These are phyloP conservation scores for Sebastes paucispinis DNA, from an alignment of 2,797 vertebrate species.

Conservation along the genomic window DNA sequence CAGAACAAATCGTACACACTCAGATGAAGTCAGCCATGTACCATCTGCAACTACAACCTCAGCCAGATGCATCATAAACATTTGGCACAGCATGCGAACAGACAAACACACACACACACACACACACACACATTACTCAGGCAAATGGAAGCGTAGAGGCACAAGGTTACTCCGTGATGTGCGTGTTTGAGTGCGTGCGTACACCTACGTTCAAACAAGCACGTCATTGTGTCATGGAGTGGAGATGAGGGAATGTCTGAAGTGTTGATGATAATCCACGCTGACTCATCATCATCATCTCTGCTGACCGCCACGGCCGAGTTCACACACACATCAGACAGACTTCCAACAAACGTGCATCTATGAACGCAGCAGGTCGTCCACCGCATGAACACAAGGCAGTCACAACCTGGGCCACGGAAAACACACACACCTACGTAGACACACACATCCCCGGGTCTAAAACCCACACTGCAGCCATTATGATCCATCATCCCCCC, in stretches of 20 bases:
- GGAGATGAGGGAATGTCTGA: constrained; percentile 42
- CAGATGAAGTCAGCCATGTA: constrained; percentile 9
- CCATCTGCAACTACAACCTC: constrained; percentile 44
- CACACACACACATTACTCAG: constrained; percentile 5
- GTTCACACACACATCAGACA: background rate
- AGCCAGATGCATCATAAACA: constrained; percentile 49
- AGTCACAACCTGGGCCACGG: background rate
- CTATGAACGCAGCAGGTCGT: constrained; percentile 18
- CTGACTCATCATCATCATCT: constrained; percentile 40
- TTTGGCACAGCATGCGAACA: too few species aligned
- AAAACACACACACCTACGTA: constrained; percentile 12
- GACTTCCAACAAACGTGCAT: constrained; percentile 4
- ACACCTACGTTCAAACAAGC: constrained; percentile 28
- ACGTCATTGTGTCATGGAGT: constrained; percentile 34
- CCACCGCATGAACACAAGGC: background rate
- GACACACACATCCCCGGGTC: constrained; percentile 38
- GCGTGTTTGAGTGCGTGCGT: background rate
- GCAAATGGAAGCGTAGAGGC: constrained; percentile 28
- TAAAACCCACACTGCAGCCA: constrained; percentile 48
- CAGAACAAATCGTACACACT: background rate
- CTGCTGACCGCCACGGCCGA: background rate
- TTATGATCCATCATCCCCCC: constrained; percentile 62
- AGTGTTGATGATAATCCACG: constrained; percentile 17
- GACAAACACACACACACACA: too few species aligned
- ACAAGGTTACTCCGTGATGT: constrained; percentile 44